A percentile compares a stretch with the other conserved stretches of the same genome.
phyloP scores from a whole-genome alignment of 92 coral and sea anemone species.

The Porites cylindrica region DNA sequence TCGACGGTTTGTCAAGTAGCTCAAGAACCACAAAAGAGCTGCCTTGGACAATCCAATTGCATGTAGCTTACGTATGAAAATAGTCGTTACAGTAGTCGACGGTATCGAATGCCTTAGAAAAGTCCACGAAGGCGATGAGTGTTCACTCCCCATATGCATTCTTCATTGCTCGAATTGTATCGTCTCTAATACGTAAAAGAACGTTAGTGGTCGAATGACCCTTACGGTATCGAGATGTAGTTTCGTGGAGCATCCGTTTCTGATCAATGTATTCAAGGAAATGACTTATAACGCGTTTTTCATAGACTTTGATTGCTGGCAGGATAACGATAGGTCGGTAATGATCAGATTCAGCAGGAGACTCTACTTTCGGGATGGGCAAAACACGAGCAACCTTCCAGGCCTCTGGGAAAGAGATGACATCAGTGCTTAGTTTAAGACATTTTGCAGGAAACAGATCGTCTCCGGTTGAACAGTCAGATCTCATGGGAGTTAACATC shows the following conservation, averaged over 20 bases:
- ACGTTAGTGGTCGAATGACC: conserved; percentile 19
- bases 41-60: conserved; percentile 20
- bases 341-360: conserved; percentile 30
- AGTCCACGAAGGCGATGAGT: conserved; percentile 50
- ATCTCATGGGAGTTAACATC: conserved; percentile 41
- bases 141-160: conserved; percentile 25
- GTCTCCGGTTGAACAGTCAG: conserved; percentile 64
- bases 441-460: conserved; percentile 55
- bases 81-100: conserved; percentile 36
- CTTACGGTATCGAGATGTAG: conserved; percentile 22
- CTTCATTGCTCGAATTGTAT: conserved; percentile 63
- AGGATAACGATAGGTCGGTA: conserved; percentile 59
- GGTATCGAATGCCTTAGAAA: conserved; percentile 72
- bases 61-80: conserved; percentile 46
- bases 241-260: conserved; percentile 13
- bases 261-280: conserved; percentile 50
- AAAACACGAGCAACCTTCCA: conserved; percentile 55
- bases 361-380: conserved; percentile 48
- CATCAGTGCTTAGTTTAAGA: conserved; percentile 46
- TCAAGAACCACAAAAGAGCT: neutral
- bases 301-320: conserved; percentile 59
- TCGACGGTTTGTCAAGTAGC: conserved; percentile 26
- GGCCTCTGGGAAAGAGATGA: conserved; percentile 41
- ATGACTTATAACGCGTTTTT: conserved; percentile 47
- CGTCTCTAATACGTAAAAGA: conserved; percentile 53